Evolutionary conservation across 2,797 vertebrate genomes (phyloP), one percentile per base, ranked within the genome.

Genomic region (Hozukius guyotensis): DNA sequence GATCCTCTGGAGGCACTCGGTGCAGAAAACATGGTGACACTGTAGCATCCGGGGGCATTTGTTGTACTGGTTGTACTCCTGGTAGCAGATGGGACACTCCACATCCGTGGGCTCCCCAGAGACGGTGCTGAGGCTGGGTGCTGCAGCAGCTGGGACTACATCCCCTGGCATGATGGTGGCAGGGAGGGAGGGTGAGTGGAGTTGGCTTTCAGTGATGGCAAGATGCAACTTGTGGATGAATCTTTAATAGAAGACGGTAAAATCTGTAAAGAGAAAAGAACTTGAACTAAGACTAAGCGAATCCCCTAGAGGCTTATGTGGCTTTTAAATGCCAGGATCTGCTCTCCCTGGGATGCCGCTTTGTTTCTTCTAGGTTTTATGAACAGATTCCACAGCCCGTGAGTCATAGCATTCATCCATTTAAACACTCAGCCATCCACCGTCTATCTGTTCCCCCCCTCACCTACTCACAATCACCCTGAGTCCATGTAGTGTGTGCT

Each of bases 1-100:
- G 84, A 96, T 95, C 79, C 91, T 94, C 78, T 93, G 86, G 42
- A 96, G 95, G 84, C 96, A 96, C 78, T 96, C 96, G 0, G 95
- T 94, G 89, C 96, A 96, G 86, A 96, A 96, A 31, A 95, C 89
- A 18, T 96, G 96, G 46, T 94, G 93, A 46, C 96, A 96, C 85
- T 96, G 95, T 77, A 96, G 92, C 96, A 96, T 95, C 22, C 95
- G 90, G 9, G 96, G 96, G 59, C 93, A 94, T 66, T 96, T 96
- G 66, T 86, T 93, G 75, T 83, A 86, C 82, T 93, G 94, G 93
- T 96, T 94, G 73, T 96, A 96, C 36, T 96, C 95, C 75, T 96
- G 96, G 86, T 96, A 96, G 85, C 96, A 96, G 71, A 96, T 93
- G 83, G 96, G 95, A 77, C 96, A 96, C 70, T 96, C 96, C 73